Base-by-base conservation (phyloP, 2,113 vertebrate genomes). In the Aphyosemion australe region DNA sequence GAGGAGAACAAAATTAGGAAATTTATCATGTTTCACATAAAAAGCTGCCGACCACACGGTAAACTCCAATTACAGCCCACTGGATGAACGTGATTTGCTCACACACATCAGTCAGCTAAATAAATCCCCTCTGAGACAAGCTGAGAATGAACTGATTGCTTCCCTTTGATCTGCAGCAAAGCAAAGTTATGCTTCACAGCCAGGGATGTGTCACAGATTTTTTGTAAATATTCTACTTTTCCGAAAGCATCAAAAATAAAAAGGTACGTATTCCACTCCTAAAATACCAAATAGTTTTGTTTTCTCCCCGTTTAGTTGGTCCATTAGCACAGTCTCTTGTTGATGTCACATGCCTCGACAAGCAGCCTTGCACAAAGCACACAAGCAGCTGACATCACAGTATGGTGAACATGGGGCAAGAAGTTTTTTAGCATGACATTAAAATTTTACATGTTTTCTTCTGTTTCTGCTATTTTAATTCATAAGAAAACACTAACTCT, bases 81-180 rank as follows among this genome's bases (percentile, higher is more conserved):
- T 57, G 18, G 19, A 42, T 2, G 2, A 50, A 68, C 31, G 52
- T 60, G 26, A 78, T 78, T 70, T 71, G 45, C 42, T 48, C 18
- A 19, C 19, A 63, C n/a, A 64, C 43, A 71, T 65, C 20, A 66
- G 48, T 62, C 51, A 64, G 67, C 13, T 26, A 55, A 50, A 67
- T 45, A 57, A 69, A 60, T 26, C 21, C 19, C 12, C 61, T 59
- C 46, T 7, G 37, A 58, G 65, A 65, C 57, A 26, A 48, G 64
- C 26, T 11, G 41, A 52, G 65, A 69, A 79, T 45, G 4, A 76
- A 72, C 39, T 41, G 19, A 8, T 15, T 0, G 11, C 41, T 42
- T 68, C 11, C 8, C 62, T 85, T 74, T 82, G 60, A 82, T 77
- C 63, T 82, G 37, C 13, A n/a, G 32, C 52, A 32, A 74, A 65